Evolutionary conservation across 2,888 invertebrate species (phyloP).

Genomic region (Yponomeuta malinellus): DNA sequence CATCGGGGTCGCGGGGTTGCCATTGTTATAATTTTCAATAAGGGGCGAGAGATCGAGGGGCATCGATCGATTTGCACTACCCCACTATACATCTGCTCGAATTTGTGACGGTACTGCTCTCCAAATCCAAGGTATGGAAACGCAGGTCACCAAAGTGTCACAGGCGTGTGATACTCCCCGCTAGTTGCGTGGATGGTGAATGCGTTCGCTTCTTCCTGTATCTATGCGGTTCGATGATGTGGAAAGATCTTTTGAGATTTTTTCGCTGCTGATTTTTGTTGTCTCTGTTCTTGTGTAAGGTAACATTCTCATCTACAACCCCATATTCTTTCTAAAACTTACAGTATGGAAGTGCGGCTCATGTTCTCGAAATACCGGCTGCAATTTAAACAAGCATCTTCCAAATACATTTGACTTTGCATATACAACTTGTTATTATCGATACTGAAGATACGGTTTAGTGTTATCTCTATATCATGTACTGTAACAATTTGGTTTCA

Average conservation of each 20-base stretch:
- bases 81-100: background rate
- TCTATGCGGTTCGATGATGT: background rate
- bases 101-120: background rate
- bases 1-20: constrained; percentile 23
- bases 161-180: background rate
- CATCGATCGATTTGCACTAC: constrained; percentile 53
- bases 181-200: background rate
- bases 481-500: too few relatives aligned
- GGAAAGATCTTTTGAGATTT: background rate
- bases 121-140: background rate
- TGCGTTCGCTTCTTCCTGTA: background rate
- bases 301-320: too few relatives aligned
- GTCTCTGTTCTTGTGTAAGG: background rate
- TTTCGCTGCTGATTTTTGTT: background rate
- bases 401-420: too few relatives aligned
- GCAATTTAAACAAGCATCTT: too few relatives aligned
- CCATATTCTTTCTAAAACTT: too few relatives aligned
- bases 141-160: background rate
- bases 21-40: constrained; percentile 77
- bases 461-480: too few relatives aligned
- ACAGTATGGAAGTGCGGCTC: too few relatives aligned
- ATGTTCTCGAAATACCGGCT: too few relatives aligned
- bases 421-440: too few relatives aligned
- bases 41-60: constrained; percentile 73
- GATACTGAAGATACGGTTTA: too few relatives aligned